A percentile compares a stretch with the other conserved stretches of the same genome.
phyloP scores from a whole-genome alignment of 2,113 vertebrate genomes.

The Planiliza haematocheilus region DNA sequence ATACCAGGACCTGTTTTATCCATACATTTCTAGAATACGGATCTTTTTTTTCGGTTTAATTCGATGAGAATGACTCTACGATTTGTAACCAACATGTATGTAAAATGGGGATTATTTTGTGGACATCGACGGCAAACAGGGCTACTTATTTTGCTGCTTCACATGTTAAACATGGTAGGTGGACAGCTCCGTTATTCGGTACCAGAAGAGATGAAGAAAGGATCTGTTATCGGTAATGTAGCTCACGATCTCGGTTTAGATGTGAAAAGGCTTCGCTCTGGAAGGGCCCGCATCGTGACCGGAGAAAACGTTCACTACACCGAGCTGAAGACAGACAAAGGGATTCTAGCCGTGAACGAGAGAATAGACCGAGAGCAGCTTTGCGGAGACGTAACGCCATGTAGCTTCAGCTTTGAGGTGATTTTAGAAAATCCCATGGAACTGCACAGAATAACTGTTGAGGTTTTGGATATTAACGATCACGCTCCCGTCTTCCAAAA shows the following conservation, averaged over 20 bases:
- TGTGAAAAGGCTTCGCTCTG: slow-evolving; percentile 68
- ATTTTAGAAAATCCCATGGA: slow-evolving; percentile 78
- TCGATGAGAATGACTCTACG: slow-evolving; percentile 6
- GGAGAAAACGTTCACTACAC: slow-evolving; percentile 64
- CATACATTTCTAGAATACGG: not conserved
- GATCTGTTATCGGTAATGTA: slow-evolving; percentile 79
- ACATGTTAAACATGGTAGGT: not conserved
- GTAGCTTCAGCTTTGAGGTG: slow-evolving; percentile 70
- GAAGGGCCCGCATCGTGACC: slow-evolving; percentile 76
- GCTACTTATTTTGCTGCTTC: not conserved
- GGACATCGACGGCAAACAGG: not conserved
- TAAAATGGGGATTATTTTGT: slow-evolving; percentile 24
- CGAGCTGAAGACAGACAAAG: slow-evolving; percentile 76
- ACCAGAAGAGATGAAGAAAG: slow-evolving; percentile 82
- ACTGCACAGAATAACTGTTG: slow-evolving; percentile 54
- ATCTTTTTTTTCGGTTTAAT: rapidly evolving
- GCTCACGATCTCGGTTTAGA: slow-evolving; percentile 83
- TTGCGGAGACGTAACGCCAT: slow-evolving; percentile 58
- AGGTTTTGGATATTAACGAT: slow-evolving; percentile 69
- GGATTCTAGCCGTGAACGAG: slow-evolving; percentile 68
- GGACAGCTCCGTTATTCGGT: slow-evolving; percentile 84
- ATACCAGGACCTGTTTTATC: too few species aligned
- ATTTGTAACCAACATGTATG: not conserved
- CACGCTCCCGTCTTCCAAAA: slow-evolving; percentile 12
- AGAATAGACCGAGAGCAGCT: slow-evolving; percentile 76